These are phyloP conservation scores for Psittacula derbiana DNA, from an alignment of 2,797 vertebrate genomes.

Conservation along the genomic window DNA sequence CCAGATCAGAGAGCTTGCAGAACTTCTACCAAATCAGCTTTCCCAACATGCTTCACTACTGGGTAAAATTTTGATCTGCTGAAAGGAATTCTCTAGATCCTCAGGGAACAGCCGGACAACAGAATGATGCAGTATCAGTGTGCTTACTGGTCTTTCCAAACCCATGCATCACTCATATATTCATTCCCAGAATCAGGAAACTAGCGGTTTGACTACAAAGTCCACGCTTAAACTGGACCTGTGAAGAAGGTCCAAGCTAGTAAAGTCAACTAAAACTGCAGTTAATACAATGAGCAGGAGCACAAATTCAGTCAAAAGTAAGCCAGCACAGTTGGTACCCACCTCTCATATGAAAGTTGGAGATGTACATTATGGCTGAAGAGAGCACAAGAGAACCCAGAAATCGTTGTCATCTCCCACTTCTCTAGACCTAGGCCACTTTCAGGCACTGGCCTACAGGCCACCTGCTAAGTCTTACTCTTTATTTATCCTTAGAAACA, in stretches of 20 bases:
- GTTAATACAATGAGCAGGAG: not conserved
- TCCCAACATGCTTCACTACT: not conserved
- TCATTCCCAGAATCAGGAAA: not conserved
- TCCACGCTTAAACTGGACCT: not conserved
- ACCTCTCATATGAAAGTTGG: not conserved
- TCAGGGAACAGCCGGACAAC: not conserved
- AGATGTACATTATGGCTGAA: not conserved
- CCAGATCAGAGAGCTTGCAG: not conserved
- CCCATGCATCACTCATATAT: not conserved
- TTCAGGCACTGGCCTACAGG: not conserved
- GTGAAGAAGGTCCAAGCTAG: not conserved
- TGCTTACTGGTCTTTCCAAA: not conserved
- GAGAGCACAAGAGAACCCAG: not conserved
- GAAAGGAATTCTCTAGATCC: not conserved
- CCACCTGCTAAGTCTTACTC: not conserved
- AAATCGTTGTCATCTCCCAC: not conserved
- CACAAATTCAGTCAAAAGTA: not conserved
- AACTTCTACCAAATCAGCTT: not conserved
- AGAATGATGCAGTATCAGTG: not conserved
- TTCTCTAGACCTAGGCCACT: not conserved
- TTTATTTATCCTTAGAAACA: not conserved
- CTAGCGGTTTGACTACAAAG: not conserved
- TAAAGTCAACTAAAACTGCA: not conserved
- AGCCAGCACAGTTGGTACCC: not conserved
- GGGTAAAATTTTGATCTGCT: not conserved